Evolutionary conservation across 2,113 vertebrate genomes (phyloP), one percentile per base, ranked within the genome.

Genomic region (Crotalus helleri): DNA sequence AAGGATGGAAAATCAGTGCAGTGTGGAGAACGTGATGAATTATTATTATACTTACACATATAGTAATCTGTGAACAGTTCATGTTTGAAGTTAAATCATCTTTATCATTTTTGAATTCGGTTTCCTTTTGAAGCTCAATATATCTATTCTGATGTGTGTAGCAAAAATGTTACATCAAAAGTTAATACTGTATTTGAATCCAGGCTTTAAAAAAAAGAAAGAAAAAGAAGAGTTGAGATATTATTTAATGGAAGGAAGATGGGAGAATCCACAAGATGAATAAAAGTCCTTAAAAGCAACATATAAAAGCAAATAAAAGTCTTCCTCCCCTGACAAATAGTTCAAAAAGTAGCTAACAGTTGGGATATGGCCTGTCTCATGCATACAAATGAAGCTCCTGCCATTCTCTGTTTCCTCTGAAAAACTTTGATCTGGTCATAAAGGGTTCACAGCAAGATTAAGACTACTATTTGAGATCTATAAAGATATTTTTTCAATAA

Each of bases 381-480:
- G 98, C 98, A 98, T 98, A 98, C 98, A 98, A 98, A 98, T 97
- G 95, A 98, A 98, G 97, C 96, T 95, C 93, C 97, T 98, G 98
- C 98, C 98, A 97, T 97, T 97, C 95, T 97, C 92, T 51, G 97
- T 98, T 98, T 97, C 94, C 97, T 97, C 97, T 97, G 97, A 96
- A 98, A 97, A 93, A 96, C 97, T 97, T 97, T 97, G 98, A 98
- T 98, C 96, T 98, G 96, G 96, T 93, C 96, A 97, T 98, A 93
- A 96, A 91, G 96, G 93, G 92, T 95, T 92, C 89, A 92, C 91
- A 93, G 95, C 54, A 93, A 95, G 94, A 92, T 95, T 93, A 95
- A 94, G 55, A n/a, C 88, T 95, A 93, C 64, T 21, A 23, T 88
- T 94, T 92, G 91, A 92, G 93, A 92, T 95, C 90, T 95, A 44